phyloP scores from a whole-genome alignment of 2,888 invertebrate species.

The Leuctra nigra region DNA sequence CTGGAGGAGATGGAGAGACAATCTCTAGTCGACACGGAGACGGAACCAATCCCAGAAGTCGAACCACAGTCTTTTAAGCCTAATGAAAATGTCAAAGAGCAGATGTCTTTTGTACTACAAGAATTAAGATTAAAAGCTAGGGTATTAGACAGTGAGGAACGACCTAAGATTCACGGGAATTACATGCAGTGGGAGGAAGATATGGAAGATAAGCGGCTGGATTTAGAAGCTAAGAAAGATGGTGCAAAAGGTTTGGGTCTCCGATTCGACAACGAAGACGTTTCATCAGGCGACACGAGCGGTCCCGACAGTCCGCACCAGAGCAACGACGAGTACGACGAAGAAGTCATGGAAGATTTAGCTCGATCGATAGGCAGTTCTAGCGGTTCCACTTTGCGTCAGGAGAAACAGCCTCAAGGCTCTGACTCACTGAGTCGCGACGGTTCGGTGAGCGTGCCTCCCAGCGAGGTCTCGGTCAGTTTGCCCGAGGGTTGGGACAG shows the following conservation, averaged over 20 bases:
- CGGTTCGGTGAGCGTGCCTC: constrained; percentile 41
- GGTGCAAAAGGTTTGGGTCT: constrained; percentile 2
- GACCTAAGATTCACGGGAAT: constrained; percentile 1
- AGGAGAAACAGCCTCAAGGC: constrained; percentile 37
- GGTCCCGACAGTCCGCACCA: constrained; percentile 80
- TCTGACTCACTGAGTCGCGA: constrained; percentile 40
- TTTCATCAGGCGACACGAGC: constrained; percentile 79
- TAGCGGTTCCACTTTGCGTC: constrained; percentile 40
- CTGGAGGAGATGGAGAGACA: constrained; percentile 79
- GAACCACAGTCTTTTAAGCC: constrained; percentile 45
- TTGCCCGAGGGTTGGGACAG: constrained; percentile 41
- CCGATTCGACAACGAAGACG: constrained; percentile 38
- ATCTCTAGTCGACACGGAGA: constrained; percentile 53
- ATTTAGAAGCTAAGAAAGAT: background rate
- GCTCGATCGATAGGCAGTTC: constrained; percentile 39
- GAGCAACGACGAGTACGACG: constrained; percentile 66
- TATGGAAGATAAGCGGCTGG: constrained; percentile 27
- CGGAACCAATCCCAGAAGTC: constrained; percentile 41
- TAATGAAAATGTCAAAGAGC: constrained; percentile 63
- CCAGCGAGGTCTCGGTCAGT: constrained; percentile 40
- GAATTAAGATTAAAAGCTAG: constrained; percentile 67
- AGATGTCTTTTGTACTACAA: constrained; percentile 71
- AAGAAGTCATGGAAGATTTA: constrained; percentile 34
- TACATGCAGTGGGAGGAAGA: constrained; percentile 26
- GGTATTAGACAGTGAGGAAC: constrained; percentile 37